Percentiles rank a stretch among this genome's conserved stretches.
Evolutionary conservation across 2,797 vertebrate genomes (phyloP).

Genomic region (Poeciliopsis paucimaculata): DNA sequence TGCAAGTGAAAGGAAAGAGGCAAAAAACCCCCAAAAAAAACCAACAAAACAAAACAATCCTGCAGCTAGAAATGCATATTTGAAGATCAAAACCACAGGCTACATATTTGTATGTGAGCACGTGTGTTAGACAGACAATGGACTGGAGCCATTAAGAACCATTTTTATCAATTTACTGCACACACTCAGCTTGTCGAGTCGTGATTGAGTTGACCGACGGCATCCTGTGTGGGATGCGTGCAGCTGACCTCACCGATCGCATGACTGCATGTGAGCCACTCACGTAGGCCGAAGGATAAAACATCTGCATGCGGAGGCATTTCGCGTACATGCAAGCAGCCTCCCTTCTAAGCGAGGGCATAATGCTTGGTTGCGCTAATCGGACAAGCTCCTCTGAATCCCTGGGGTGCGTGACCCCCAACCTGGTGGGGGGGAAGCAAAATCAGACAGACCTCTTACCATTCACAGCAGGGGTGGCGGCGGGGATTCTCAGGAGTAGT

Average conservation of each 20-base stretch:
- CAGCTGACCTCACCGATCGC: constrained; percentile 50
- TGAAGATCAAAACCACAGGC: constrained; percentile 62
- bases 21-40: neutral
- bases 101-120: constrained; percentile 42
- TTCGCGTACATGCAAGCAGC: constrained; percentile 16
- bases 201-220: constrained; percentile 59
- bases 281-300: constrained; percentile 24
- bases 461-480: constrained; percentile 21
- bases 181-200: constrained; percentile 49
- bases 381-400: constrained; percentile 58
- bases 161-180: constrained; percentile 39
- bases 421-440: constrained; percentile 48
- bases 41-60: constrained; percentile 22
- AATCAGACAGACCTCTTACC: constrained; percentile 37
- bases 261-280: constrained; percentile 25
- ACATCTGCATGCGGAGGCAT: constrained; percentile 41
- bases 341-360: constrained; percentile 54
- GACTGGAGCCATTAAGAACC: constrained; percentile 52
- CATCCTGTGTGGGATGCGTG: constrained; percentile 46
- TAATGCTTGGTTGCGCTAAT: constrained; percentile 69
- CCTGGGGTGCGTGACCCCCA: constrained; percentile 60
- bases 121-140: constrained; percentile 19
- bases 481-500: constrained; percentile 18
- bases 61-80: constrained; percentile 62
- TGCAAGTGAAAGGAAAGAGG: constrained; percentile 49